A percentile compares a stretch with the other conserved stretches of the same genome.
Conservation (phyloP, 2,113 vertebrate species). For the Astatotilapia flaviijosephi region DNA sequence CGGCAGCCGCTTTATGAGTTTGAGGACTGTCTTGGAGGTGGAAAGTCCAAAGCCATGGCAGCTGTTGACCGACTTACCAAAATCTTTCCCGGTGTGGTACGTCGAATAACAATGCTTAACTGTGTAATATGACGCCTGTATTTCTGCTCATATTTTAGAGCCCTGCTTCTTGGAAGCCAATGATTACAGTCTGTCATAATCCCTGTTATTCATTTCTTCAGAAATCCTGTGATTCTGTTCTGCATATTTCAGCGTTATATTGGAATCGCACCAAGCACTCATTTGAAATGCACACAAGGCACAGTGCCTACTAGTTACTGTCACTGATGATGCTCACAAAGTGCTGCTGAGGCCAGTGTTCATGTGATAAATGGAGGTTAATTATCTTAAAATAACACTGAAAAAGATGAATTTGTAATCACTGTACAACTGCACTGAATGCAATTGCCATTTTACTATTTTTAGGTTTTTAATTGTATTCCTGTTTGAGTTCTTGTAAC, state of each 20-base stretch:
- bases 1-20: slow-evolving; percentile 95
- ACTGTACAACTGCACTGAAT: not conserved
- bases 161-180: not conserved
- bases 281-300: not conserved
- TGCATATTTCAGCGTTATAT: not conserved
- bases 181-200: not conserved
- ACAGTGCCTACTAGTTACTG: not conserved
- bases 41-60: slow-evolving; percentile 86
- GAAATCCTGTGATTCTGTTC: not conserved
- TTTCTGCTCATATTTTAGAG: not conserved
- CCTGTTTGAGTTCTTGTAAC: not conserved
- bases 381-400: not conserved
- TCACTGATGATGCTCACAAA: not conserved
- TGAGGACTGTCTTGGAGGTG: slow-evolving; percentile 89
- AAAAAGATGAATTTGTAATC: not conserved
- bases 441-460: not conserved
- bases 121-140: not conserved
- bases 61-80: slow-evolving; percentile 87
- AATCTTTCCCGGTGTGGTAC: slow-evolving; percentile 96
- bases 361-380: not conserved
- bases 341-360: not conserved
- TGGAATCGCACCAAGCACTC: not conserved
- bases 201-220: not conserved
- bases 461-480: not conserved
- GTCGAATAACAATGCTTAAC: not conserved